Evolutionary conservation across 2,113 vertebrate genomes (phyloP), one percentile per base, ranked within the genome.

Genomic region (Apteryx mantelli): DNA sequence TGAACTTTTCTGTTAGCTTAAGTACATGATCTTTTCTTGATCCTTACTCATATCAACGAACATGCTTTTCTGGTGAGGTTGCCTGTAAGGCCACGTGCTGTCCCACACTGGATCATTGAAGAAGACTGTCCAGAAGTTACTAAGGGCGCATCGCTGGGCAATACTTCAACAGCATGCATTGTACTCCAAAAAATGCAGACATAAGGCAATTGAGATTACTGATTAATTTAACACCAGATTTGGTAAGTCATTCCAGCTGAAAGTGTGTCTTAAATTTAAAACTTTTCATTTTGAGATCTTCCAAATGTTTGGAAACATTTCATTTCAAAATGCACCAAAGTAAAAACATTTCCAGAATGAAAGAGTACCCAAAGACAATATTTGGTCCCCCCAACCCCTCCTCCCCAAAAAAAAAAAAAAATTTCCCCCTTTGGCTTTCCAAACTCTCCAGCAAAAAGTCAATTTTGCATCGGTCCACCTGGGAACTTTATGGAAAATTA

Each of bases 21-120:
- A 48, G 32, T 21, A 34, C 19, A 5, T 6, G 21, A 14, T 48
- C 44, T 70, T 70, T n/a, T 25, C 32, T 34, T 22, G 16, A 48
- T 34, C 32, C n/a, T n/a, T 14, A n/a, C 28, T 48, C 30, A 25
- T 19, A 48, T 70, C 44, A 48, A n/a, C 44, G 21, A 48, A 15
- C 9, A 14, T 21, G 44, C 16, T 75, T 52, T 64, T 60, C 63
- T 30, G n/a, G 15, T 10, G 8, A 60, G 50, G 21, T 7, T 40
- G 44, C 24, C 11, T 24, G 10, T 8, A 34, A 75, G 26, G 38
- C 22, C 1, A 0, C 0, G 0, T 1, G 0, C 17, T 61, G 12
- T 48, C 12, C 50, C 40, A n/a, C 8, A 30, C 34, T 34, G 22
- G 46, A 65, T 12, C 19, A 44, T 65, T 56, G 32, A 85, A 85